Percentiles rank a stretch among this genome's conserved stretches.
phyloP scores from a whole-genome alignment of 2,113 vertebrate genomes.

The Melierax canorus region DNA sequence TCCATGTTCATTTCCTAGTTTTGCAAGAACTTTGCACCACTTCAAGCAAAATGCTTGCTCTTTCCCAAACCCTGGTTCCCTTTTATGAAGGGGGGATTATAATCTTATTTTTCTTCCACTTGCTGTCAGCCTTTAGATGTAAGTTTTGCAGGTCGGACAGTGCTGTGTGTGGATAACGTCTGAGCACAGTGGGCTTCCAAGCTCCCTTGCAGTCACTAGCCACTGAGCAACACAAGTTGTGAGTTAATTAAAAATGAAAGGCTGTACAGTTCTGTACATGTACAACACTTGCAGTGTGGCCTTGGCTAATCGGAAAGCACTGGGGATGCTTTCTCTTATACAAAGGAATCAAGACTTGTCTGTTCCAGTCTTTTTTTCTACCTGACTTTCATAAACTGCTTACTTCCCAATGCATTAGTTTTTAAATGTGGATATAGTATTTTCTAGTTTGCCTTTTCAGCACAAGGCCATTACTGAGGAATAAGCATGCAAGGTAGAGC shows the following conservation, averaged over 20 bases:
- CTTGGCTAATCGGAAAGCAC: not conserved
- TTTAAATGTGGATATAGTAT: not conserved
- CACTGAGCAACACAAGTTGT: not conserved
- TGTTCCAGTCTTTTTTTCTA: not conserved
- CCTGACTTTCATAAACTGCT: not conserved
- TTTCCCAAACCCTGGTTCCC: not conserved
- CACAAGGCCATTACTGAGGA: not conserved
- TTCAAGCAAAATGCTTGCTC: not conserved
- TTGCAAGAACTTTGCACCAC: not conserved
- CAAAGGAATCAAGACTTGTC: not conserved
- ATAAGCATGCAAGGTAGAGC: not conserved
- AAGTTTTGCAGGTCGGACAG: not conserved
- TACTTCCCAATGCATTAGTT: not conserved
- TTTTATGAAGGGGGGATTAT: not conserved
- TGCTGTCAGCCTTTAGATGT: accelerated
- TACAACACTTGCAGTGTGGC: not conserved
- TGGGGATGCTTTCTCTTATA: not conserved
- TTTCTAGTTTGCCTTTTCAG: not conserved
- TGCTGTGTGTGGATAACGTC: not conserved
- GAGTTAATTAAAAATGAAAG: not conserved
- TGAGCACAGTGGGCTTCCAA: not conserved
- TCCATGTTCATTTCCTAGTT: not conserved
- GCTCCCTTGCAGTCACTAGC: not conserved
- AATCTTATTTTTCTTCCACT: not conserved
- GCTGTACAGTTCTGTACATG: not conserved